Evolutionary conservation across 1,140 invertebrate genomes (phyloP).

Genomic region (Drosophila grimshawi): DNA sequence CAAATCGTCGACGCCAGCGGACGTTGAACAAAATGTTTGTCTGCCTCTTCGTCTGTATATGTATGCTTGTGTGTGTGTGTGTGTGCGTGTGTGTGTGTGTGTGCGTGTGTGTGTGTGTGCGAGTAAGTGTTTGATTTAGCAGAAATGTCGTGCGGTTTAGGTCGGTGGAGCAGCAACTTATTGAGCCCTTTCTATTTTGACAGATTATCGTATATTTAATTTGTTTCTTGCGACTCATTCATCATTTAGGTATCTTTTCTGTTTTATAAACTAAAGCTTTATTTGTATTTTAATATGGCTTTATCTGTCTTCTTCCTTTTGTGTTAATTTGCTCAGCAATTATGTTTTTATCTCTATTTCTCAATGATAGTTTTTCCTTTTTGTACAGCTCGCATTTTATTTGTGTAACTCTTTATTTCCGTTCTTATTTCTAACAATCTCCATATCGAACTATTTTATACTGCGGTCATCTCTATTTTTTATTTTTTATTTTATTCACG

Average conservation of each 20-base stretch:
- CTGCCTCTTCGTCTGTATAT: constrained; percentile 15
- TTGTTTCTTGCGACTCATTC: neutral
- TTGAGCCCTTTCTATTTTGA: neutral
- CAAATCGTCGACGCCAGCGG: constrained; percentile 30
- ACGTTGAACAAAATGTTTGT: constrained; percentile 32
- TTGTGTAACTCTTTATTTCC: no score
- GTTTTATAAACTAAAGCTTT: neutral
- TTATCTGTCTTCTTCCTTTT: no score
- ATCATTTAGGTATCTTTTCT: neutral
- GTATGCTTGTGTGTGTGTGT: neutral
- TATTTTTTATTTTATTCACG: neutral
- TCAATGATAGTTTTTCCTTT: no score
- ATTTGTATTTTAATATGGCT: no score
- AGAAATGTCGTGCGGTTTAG: constrained; percentile 2
- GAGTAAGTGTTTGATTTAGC: constrained; percentile 6
- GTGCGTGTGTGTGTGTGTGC: neutral
- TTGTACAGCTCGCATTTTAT: no score
- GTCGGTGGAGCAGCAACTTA: constrained; percentile 11
- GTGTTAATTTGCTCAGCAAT: no score
- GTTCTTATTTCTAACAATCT: no score
- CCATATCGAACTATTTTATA: neutral
- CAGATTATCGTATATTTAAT: constrained; percentile 2
- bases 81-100: constrained; percentile 1
- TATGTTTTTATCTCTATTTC: no score
- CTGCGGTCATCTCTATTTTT: neutral